These are phyloP conservation scores for Drosophila recens DNA, from an alignment of 2,888 invertebrate genomes.

Conservation along the genomic window DNA sequence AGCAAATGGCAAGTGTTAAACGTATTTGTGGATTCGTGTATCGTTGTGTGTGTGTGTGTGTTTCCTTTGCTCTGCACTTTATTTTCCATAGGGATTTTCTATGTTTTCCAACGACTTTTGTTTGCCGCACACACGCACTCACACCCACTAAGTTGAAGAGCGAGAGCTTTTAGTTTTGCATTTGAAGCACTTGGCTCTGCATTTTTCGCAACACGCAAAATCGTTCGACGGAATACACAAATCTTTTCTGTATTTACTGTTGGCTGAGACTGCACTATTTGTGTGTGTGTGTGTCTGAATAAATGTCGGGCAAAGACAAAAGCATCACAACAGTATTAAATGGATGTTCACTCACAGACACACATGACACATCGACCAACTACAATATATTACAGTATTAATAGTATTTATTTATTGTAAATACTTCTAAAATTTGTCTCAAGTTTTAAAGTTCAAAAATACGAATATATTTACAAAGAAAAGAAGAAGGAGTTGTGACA, in stretches of 20 bases:
- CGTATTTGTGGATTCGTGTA: conserved; percentile 3
- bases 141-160: conserved; percentile 8
- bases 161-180: conserved; percentile 76
- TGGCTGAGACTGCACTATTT: conserved; percentile 9
- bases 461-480: too few relatives aligned
- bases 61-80: conserved; percentile 60
- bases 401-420: conserved; percentile 13
- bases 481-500: too few relatives aligned
- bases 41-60: conserved; percentile 12
- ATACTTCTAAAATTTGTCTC: not conserved
- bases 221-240: conserved; percentile 66
- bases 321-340: conserved; percentile 15
- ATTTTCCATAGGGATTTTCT: conserved; percentile 78
- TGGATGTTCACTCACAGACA: conserved; percentile 15
- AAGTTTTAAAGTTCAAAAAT: too few relatives aligned
- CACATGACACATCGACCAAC: not conserved
- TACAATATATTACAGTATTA: not conserved
- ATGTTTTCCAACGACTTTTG: conserved; percentile 75
- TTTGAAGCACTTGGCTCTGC: conserved; percentile 69
- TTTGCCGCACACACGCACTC: conserved; percentile 58
- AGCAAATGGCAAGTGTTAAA: conserved; percentile 22
- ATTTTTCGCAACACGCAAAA: conserved; percentile 66
- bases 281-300: conserved; percentile 9
- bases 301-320: conserved; percentile 21
- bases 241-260: conserved; percentile 67